Base-by-base conservation (phyloP, 2,113 vertebrate species). In the Cavia porcellus region DNA sequence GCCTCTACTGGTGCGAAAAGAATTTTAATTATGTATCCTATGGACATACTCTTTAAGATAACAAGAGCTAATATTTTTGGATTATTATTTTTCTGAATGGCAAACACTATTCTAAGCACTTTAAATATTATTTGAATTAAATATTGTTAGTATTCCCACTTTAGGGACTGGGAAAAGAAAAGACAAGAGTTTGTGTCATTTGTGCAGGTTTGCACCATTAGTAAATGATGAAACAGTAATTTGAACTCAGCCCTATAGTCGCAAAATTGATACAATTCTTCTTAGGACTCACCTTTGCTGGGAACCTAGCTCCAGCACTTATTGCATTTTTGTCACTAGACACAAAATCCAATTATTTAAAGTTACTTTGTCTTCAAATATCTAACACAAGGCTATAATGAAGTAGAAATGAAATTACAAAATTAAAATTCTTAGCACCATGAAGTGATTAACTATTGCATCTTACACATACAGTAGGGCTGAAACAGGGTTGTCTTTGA, bases 21-120 rank as follows among this genome's bases (percentile, higher is more conserved):
- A 95, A 94, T 95, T 96, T 95, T 95, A 97, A 88, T 92, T 95
- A 95, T 96, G 81, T 92, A 92, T 62, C 62, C 47, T 92, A 89
- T 64, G 15, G 47, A 64, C 62, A 90, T 66, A 80, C 7, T 79
- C 47, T 94, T 96, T 89, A 96, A 87, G 28, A 90, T 90, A 97
- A 90, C 32, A 92, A 92, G 47, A 92, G n/a, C 59, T 87, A 95
- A 93, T 82, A 64, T 84, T 62, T 88, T 96, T 95, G 59, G 93
- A 88, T 86, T 92, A 94, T 79, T 88, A 47, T 7, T 89, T 89
- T 96, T 83, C 79, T 96, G 80, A 95, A 30, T 62, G 25, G 2
- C 72, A 80, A 55, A 52, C 52, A 81, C 25, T 82, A 12, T 62
- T 32, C 28, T 87, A 81, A 72, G 59, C 66, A 92, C 64, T 92